phyloP scores from a whole-genome alignment of 2,113 vertebrate genomes.

The Isichthys henryi region DNA sequence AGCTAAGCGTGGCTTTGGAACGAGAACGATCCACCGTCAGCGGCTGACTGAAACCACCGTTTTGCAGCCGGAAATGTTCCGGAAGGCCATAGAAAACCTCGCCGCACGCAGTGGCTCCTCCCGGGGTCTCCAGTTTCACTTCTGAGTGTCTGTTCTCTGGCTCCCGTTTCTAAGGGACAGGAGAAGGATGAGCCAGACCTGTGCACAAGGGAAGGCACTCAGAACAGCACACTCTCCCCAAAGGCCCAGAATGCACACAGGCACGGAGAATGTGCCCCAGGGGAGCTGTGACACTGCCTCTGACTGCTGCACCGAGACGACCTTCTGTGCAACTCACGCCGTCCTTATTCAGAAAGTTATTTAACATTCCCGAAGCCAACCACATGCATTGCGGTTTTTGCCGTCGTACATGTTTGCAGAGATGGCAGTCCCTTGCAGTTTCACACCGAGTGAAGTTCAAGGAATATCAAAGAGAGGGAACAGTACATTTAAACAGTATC shows the following conservation, averaged over 20 bases:
- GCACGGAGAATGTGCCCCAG: neutral
- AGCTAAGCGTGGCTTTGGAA: neutral
- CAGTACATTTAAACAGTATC: neutral
- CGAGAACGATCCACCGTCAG: neutral
- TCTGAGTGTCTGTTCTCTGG: no score
- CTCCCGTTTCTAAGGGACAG: slow-evolving; percentile 18
- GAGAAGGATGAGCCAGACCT: neutral
- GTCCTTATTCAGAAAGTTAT: neutral
- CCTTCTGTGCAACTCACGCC: neutral
- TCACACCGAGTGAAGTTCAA: neutral
- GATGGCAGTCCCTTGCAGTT: no score
- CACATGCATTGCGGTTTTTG: no score
- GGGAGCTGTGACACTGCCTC: neutral
- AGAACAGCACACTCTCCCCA: slow-evolving; percentile 23
- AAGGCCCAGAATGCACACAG: slow-evolving; percentile 15
- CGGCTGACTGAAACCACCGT: neutral
- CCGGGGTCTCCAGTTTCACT: neutral
- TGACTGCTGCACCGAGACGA: no score
- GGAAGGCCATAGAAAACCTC: neutral
- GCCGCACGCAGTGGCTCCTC: neutral
- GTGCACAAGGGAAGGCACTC: slow-evolving; percentile 9
- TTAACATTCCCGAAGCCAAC: neutral
- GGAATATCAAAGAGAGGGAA: neutral
- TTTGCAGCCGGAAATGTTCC: neutral
- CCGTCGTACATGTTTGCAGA: neutral